phyloP scores from a whole-genome alignment of 2,888 invertebrate genomes.

The Lamproptera curius region DNA sequence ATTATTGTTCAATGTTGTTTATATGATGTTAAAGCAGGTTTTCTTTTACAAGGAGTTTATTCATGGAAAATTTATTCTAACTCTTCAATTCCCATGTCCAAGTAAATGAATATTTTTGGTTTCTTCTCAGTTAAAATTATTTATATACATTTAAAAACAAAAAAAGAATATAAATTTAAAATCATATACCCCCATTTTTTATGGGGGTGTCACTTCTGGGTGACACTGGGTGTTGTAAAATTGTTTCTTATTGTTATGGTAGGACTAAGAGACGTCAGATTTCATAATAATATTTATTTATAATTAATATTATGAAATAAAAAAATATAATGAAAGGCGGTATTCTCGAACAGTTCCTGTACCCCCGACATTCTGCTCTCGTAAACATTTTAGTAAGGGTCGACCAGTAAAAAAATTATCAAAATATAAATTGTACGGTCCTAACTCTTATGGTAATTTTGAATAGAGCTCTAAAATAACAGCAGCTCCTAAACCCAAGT shows the following conservation, averaged over 20 bases:
- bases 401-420: constrained; percentile 12
- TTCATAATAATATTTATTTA: constrained; percentile 8
- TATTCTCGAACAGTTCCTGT: constrained; percentile 18
- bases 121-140: background rate
- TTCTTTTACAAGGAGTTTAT: no score
- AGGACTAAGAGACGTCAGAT: no score
- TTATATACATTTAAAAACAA: background rate
- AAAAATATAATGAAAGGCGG: no score
- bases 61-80: background rate
- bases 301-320: no score
- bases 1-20: no score
- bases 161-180: background rate
- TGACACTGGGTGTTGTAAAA: constrained; percentile 17
- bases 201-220: constrained; percentile 8
- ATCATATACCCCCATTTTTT: constrained; percentile 4
- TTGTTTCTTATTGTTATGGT: no score
- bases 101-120: background rate
- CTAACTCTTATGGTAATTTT: constrained; percentile 52
- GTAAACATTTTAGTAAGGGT: background rate
- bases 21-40: no score
- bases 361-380: constrained; percentile 17
- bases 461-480: constrained; percentile 20
- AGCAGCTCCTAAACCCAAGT: constrained; percentile 9
- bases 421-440: constrained; percentile 15
- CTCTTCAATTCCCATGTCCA: constrained; percentile 14